Conservation (phyloP, 2,888 invertebrate genomes). For the Pristionchus maxplancki region DNA sequence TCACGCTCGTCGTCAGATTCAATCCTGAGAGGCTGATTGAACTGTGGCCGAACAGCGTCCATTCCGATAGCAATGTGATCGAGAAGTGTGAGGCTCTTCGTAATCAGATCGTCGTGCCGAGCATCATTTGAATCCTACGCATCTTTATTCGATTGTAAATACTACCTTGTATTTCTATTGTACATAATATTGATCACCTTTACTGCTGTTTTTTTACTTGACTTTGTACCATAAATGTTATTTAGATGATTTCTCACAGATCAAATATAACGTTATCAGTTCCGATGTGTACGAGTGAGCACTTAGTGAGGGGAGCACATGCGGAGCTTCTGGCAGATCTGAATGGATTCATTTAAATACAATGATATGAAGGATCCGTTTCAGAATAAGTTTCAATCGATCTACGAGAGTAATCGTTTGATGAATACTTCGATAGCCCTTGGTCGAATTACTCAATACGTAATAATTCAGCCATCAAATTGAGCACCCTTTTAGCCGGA, state of each 20-base stretch:
- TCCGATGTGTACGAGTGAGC: background rate
- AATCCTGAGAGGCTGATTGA: background rate
- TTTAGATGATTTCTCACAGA: background rate
- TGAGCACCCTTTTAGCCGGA: too few species aligned
- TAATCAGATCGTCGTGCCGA: background rate
- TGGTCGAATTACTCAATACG: too few species aligned
- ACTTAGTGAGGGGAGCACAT: background rate
- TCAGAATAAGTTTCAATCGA: background rate
- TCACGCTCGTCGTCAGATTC: background rate
- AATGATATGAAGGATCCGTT: too few species aligned
- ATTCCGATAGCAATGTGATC: background rate
- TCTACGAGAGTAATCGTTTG: background rate
- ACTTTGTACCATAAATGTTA: background rate
- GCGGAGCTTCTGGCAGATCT: slow-evolving; percentile 41
- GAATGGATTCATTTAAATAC: background rate
- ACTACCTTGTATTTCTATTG: background rate
- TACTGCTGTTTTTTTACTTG: background rate
- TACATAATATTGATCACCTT: background rate
- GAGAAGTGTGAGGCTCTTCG: background rate
- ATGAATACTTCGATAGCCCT: too few species aligned
- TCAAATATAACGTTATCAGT: background rate
- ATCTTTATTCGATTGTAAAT: background rate
- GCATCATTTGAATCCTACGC: background rate
- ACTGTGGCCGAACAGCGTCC: background rate
- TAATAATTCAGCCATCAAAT: too few species aligned